phyloP scores from a whole-genome alignment of 2,888 invertebrate genomes.

The Eledona agricola region DNA sequence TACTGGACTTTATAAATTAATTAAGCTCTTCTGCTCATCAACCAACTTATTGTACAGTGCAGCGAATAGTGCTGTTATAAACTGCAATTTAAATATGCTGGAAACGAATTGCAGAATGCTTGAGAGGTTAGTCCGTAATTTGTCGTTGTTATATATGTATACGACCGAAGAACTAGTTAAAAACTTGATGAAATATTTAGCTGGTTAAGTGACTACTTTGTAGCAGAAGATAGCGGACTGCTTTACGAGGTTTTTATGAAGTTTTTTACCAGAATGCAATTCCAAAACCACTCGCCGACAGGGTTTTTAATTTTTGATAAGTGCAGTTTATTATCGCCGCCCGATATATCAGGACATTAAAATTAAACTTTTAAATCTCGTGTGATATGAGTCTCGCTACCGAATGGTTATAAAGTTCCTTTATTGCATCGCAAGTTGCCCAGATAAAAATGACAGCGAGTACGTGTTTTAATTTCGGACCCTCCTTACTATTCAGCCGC shows the following conservation, averaged over 20 bases:
- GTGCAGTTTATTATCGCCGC: conserved; percentile 45
- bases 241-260: conserved; percentile 53
- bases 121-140: no score
- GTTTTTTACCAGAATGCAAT: conserved; percentile 45
- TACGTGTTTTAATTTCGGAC: conserved; percentile 27
- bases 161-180: conserved; percentile 41
- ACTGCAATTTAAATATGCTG: no score
- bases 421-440: conserved; percentile 44
- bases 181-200: conserved; percentile 44
- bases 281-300: conserved; percentile 39
- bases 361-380: conserved; percentile 51
- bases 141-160: conserved; percentile 10
- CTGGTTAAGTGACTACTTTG: conserved; percentile 44
- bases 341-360: conserved; percentile 47
- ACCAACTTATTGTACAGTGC: no score
- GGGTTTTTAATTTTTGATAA: conserved; percentile 50
- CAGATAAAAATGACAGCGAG: conserved; percentile 24
- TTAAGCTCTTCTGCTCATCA: no score
- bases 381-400: conserved; percentile 42
- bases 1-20: no score
- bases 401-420: conserved; percentile 46
- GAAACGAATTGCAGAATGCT: no score
- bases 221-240: conserved; percentile 45
- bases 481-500: conserved; percentile 6
- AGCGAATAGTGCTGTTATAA: no score